These are phyloP conservation scores for Odontophorus gujanensis DNA, from an alignment of 2,113 vertebrate species.

Conservation along the genomic window DNA sequence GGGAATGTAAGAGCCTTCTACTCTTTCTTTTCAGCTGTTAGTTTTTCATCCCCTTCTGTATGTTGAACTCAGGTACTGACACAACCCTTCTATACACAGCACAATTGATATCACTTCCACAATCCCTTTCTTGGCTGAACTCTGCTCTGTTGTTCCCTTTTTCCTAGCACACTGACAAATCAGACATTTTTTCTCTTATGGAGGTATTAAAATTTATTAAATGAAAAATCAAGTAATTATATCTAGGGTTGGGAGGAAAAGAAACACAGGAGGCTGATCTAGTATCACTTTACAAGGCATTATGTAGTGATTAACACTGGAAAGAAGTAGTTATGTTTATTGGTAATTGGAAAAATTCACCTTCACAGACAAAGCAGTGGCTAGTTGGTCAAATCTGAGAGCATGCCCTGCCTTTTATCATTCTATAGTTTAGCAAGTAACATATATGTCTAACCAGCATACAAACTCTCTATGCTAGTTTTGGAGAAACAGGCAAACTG, in stretches of 20 bases:
- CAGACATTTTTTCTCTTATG: not conserved
- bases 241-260: not conserved
- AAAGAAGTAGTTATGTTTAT: slow-evolving; percentile 29
- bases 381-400: not conserved
- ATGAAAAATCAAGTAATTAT: not conserved
- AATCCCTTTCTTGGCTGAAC: slow-evolving; percentile 5
- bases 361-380: not conserved
- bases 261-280: not conserved
- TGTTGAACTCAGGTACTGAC: not conserved
- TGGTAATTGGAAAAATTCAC: not conserved
- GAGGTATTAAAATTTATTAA: not conserved
- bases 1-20: not conserved
- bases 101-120: not conserved
- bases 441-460: not conserved
- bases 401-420: not conserved
- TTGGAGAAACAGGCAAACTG: not conserved
- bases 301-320: not conserved
- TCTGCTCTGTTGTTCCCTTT: not conserved
- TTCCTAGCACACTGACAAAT: not conserved
- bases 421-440: slow-evolving; percentile 1
- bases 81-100: not conserved
- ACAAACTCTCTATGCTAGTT: not conserved
- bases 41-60: not conserved
- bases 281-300: not conserved
- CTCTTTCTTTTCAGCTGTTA: not conserved